phyloP scores from a whole-genome alignment of 2,888 invertebrate species.

The Andrena fulva region DNA sequence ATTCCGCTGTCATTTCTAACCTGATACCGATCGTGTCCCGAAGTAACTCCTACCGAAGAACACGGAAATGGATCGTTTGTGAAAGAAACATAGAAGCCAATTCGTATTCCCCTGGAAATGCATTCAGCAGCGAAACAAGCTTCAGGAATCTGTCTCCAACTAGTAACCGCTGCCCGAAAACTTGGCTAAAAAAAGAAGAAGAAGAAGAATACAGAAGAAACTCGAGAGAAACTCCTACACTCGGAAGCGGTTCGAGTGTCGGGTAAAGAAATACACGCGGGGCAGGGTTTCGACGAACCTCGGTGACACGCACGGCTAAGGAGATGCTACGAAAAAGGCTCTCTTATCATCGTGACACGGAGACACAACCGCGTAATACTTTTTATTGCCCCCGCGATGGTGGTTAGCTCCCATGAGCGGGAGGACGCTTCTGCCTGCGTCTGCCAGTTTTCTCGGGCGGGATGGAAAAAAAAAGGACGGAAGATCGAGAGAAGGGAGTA shows the following conservation, averaged over 20 bases:
- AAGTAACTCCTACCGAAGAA: not conserved
- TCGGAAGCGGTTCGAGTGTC: conserved; percentile 26
- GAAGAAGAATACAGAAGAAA: not conserved
- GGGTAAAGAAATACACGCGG: conserved; percentile 47
- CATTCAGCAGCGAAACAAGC: conserved; percentile 29
- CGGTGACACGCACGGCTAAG: conserved; percentile 54
- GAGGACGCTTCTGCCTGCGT: conserved; percentile 27
- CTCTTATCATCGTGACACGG: conserved; percentile 61
- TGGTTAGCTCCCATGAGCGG: conserved; percentile 32
- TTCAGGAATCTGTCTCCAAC: conserved; percentile 13
- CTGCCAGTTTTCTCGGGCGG: conserved; percentile 30
- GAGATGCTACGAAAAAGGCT: conserved; percentile 50
- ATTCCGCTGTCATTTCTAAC: not conserved
- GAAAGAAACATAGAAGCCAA: not conserved
- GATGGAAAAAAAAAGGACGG: conserved; percentile 2
- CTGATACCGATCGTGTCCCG: not conserved
- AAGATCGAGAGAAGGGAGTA: not conserved
- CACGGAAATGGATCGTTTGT: not conserved
- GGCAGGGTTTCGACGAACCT: conserved; percentile 52
- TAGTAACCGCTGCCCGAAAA: not conserved
- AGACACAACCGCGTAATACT: conserved; percentile 51
- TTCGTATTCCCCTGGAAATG: conserved; percentile 10
- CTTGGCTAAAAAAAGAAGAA: not conserved
- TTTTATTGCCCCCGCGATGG: conserved; percentile 58
- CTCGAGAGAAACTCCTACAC: conserved; percentile 23